Conservation (phyloP, 2,113 vertebrate species). For the Hyla sarda region DNA sequence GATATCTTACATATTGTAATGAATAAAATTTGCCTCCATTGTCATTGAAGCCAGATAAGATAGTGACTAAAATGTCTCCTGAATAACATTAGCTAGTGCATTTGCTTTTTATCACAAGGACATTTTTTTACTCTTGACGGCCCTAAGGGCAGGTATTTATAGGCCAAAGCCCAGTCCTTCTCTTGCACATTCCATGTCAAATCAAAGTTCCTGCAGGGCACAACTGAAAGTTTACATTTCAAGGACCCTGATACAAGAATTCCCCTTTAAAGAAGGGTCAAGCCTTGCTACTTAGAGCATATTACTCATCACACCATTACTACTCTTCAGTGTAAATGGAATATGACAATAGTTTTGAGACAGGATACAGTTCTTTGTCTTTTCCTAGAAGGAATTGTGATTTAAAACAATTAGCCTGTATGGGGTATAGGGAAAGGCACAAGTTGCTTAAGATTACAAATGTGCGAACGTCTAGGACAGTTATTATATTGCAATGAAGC, state of each 20-base stretch:
- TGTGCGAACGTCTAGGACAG: not conserved
- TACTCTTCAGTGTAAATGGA: not conserved
- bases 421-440: not conserved
- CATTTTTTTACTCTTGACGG: not conserved
- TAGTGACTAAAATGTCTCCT: not conserved
- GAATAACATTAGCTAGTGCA: not conserved
- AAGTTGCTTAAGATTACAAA: constrained; percentile 12
- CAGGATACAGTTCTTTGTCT: not conserved
- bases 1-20: not conserved
- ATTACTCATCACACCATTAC: not conserved
- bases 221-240: constrained; percentile 51
- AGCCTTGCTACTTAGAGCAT: not conserved
- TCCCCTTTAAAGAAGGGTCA: not conserved
- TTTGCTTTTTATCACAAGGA: not conserved
- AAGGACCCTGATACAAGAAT: not conserved
- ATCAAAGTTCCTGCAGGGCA: constrained; percentile 48
- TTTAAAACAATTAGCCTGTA: not conserved
- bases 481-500: constrained; percentile 48
- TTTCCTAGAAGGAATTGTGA: not conserved
- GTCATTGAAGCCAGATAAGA: not conserved
- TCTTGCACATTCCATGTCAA: constrained; percentile 44
- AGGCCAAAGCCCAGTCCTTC: constrained; percentile 47
- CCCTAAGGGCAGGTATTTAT: constrained; percentile 53
- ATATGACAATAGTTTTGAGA: too few species aligned
- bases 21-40: not conserved